Base-by-base conservation (phyloP, 2,113 vertebrate genomes). In the Protomyctophum bolini region DNA sequence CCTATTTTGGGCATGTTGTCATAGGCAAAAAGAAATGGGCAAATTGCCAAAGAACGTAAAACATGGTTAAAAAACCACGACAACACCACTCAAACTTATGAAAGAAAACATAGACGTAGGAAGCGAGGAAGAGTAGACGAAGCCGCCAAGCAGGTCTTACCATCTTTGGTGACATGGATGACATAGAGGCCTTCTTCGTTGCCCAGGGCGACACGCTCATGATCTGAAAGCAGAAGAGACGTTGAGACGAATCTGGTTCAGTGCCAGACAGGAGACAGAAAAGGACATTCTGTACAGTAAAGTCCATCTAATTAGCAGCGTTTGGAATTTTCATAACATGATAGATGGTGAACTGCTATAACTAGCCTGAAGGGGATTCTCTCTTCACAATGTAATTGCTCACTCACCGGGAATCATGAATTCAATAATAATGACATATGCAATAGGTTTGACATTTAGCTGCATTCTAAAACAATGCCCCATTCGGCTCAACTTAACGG, bases 131-230 rank as follows among this genome's bases (percentile, higher is more conserved):
- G 0, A 66, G 11, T 45, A 6, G n/a, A 51, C 7, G 45, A 9
- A 67, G 48, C 11, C 56, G 64, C 29, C 28, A 58, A 6, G 46
- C 2, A 3, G 47, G 0, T 84, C 94, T 95, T 95, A 98, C 98
- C 98, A 0, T 99, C 98, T 95, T 98, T 99, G 87, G 96, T 99
- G 92, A 99, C 94, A 45, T 99, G 97, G 15, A 99, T 91, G 85
- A 99, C 94, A 84, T 95, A 99, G 59, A 99, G 92, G 8, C 98
- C 98, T 92, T 99, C 98, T 92, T 99, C 98, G 52, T 98, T 99
- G 69, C 98, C 98, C 72, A 99, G 91, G 75, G 97, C 96, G 76
- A 99, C 96, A 46, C 97, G 95, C 90, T 99, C 97, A 10, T 99
- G 98, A 94, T 99, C 97, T 99, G 77, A 48, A 62, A 87, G 66